phyloP scores from a whole-genome alignment of 2,113 vertebrate species.

The Microcebus griseorufus region DNA sequence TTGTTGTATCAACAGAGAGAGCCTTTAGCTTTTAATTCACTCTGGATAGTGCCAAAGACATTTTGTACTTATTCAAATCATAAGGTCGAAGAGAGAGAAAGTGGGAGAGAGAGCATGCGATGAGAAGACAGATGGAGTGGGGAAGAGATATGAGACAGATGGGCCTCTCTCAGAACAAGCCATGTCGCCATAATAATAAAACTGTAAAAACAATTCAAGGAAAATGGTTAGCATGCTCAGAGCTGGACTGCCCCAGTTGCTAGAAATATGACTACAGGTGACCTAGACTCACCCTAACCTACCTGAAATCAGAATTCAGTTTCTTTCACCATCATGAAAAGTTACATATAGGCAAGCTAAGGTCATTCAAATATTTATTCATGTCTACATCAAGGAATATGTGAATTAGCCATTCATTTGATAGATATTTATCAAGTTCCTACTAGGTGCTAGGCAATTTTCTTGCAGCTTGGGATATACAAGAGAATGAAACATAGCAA shows the following conservation, averaged over 20 bases:
- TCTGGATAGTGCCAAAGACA: conserved; percentile 72
- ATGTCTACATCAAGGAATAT: conserved; percentile 13
- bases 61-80: conserved; percentile 75
- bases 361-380: neutral
- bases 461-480: neutral
- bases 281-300: neutral
- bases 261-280: neutral
- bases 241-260: neutral
- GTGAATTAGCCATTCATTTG: neutral
- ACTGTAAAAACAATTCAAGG: conserved; percentile 54
- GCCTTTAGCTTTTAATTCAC: conserved; percentile 58
- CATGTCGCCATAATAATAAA: conserved; percentile 69
- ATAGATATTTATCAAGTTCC: conserved; percentile 18
- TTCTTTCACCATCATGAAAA: neutral
- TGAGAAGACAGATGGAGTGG: conserved; percentile 74
- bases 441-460: neutral
- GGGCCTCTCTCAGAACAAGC: conserved; percentile 65
- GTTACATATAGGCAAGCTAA: neutral
- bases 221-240: conserved; percentile 42
- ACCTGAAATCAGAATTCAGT: neutral
- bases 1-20: conserved; percentile 72
- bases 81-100: conserved; percentile 75
- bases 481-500: neutral
- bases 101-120: conserved; percentile 46
- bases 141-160: conserved; percentile 67